Evolutionary conservation across 2,113 vertebrate species (phyloP), one percentile per base, ranked within the genome.

Genomic region (Corythornis madagascariensis): DNA sequence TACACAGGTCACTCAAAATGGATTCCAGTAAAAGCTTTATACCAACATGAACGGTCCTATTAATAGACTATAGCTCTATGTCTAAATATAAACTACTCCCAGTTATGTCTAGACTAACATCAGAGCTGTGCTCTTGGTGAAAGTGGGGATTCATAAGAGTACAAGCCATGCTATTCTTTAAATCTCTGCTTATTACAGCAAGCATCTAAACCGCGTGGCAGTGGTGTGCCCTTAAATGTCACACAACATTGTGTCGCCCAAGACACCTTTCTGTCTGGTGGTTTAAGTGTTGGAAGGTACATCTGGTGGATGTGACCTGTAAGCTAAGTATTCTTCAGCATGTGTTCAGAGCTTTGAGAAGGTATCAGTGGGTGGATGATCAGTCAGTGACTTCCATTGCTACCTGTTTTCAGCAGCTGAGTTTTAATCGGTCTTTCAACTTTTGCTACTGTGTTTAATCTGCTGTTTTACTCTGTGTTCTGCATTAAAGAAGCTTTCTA

Each of bases 401-500:
- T 77, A 78, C 80, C 82, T 96, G 18, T 94, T 95, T 88, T 88
- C 89, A 83, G 89, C 52, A 74, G 28, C 69, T 85, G 66, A 40
- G 43, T 89, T 93, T 89, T 96, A 95, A 92, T 89, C 78, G 94
- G 79, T 90, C 70, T 84, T 79, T 87, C 77, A 92, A 86, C 89
- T 95, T 92, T 93, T 96, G 94, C 89, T 88, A 1, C 84, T 80
- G 75, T 87, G 75, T 95, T 87, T 93, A 91, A 91, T 94, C 89
- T 93, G 47, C 67, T 93, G 67, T 29, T 53, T 95, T 60, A 89
- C 74, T 92, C 84, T 45, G 53, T 0, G 0, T 60, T 91, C 75
- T 74, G 52, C 67, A 86, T 91, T 93, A 85, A 81, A 86, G 86
- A 35, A 85, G 82, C 87, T 85, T 95, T 92, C 87, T 87, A 88